Evolutionary conservation across 2,113 vertebrate genomes (phyloP).

Genomic region (Vulpes vulpes): DNA sequence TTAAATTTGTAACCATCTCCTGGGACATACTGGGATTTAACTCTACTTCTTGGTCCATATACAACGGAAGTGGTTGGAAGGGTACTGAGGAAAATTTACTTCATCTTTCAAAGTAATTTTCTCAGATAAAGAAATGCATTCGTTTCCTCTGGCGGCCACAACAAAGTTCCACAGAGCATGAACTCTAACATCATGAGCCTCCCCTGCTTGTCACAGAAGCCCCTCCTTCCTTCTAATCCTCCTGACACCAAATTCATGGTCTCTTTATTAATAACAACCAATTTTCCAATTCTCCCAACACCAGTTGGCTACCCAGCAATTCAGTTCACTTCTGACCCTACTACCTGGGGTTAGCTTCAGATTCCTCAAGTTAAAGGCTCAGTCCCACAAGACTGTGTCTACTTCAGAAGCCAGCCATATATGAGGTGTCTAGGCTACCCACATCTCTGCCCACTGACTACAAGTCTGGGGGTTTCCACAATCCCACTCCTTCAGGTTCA

Average conservation of each 20-base stretch:
- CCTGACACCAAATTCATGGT: neutral
- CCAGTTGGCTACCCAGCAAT: neutral
- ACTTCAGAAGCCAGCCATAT: neutral
- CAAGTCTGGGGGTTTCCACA: neutral
- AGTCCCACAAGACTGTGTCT: neutral
- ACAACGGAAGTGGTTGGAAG: neutral
- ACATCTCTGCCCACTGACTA: neutral
- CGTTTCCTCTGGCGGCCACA: neutral
- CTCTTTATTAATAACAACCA: neutral
- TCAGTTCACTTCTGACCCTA: neutral
- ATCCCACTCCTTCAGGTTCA: neutral
- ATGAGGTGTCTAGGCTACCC: neutral
- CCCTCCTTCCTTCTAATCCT: neutral
- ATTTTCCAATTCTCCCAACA: neutral
- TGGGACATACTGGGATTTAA: neutral
- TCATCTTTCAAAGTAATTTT: neutral
- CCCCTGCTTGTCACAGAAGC: neutral
- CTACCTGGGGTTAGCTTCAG: neutral
- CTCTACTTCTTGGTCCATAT: neutral
- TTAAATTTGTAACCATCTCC: neutral
- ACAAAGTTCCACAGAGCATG: neutral
- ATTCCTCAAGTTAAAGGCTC: neutral
- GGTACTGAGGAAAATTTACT: neutral
- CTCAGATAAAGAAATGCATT: neutral
- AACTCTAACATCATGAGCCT: neutral